Conservation (phyloP, 2,797 vertebrate species). For the Novumbra hubbsi region DNA sequence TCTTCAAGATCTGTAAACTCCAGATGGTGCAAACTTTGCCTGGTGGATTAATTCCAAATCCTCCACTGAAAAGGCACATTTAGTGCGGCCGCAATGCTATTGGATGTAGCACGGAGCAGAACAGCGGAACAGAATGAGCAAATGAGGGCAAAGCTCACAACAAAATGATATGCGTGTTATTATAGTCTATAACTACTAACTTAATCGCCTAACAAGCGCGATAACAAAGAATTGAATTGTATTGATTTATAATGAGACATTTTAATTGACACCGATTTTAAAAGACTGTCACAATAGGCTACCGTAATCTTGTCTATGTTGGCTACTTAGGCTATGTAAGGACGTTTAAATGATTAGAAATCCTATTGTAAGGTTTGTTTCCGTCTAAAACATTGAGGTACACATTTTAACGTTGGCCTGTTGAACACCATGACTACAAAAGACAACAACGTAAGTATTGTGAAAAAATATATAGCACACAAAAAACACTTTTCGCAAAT, state of each 20-base stretch:
- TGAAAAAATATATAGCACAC: not conserved
- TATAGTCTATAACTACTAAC: conserved; percentile 35
- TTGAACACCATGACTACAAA: not conserved
- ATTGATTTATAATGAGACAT: not conserved
- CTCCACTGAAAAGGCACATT: conserved; percentile 69
- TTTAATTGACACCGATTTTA: not conserved
- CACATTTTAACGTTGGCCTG: not conserved
- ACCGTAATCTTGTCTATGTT: not conserved
- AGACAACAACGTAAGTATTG: not conserved
- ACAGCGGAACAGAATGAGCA: conserved; percentile 61
- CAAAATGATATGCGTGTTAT: conserved; percentile 60
- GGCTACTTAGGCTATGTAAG: not conserved
- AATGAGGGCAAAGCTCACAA: conserved; percentile 61
- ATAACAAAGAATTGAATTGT: conserved; percentile 47
- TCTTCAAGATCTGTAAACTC: conserved; percentile 74
- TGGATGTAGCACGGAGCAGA: conserved; percentile 68
- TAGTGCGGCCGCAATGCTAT: conserved; percentile 61
- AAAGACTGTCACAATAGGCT: not conserved
- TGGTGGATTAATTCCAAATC: conserved; percentile 78
- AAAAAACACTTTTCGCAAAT: not conserved
- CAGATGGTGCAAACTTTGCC: conserved; percentile 79
- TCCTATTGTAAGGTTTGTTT: not conserved
- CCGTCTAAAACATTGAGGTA: not conserved
- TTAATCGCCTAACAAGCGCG: conserved; percentile 59
- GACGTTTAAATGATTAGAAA: not conserved